Percentiles rank a stretch among this genome's conserved stretches.
Conservation (phyloP, 2,888 invertebrate genomes). For the Temnothorax rugatulus region DNA sequence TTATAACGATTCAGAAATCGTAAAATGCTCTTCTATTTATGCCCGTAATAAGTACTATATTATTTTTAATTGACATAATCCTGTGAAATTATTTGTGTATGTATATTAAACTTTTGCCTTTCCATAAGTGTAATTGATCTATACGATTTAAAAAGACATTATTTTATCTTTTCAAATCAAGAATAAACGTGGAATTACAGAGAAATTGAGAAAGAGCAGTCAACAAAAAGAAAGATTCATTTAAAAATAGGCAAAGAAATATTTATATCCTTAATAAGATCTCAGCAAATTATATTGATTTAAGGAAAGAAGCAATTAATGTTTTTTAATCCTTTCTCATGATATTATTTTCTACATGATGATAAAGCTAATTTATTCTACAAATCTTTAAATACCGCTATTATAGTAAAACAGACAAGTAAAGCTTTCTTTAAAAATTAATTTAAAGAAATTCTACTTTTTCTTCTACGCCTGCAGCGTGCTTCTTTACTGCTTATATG, state of each 20-base stretch:
- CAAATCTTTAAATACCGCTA: neutral
- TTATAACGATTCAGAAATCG: neutral
- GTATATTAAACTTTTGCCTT: neutral
- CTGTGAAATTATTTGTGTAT: neutral
- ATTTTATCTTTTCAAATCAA: neutral
- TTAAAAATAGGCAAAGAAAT: neutral
- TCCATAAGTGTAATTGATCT: neutral
- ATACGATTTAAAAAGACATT: neutral
- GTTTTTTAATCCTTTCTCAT: neutral
- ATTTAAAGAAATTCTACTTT: neutral
- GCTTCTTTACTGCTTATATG: neutral
- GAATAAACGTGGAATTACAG: neutral
- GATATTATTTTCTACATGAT: neutral
- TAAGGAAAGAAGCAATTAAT: neutral
- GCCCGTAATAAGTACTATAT: neutral
- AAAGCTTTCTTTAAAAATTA: neutral
- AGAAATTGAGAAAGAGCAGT: neutral
- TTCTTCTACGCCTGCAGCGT: neutral
- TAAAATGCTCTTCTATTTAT: neutral
- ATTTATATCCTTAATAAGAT: neutral
- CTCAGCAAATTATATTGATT: neutral
- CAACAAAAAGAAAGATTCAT: neutral
- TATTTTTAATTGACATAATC: neutral
- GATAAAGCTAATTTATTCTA: neutral
- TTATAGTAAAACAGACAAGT: neutral